Percentiles rank a stretch among this genome's conserved stretches.
phyloP scores from a whole-genome alignment of 2,888 invertebrate species.

The Hoplodrina ambigua region DNA sequence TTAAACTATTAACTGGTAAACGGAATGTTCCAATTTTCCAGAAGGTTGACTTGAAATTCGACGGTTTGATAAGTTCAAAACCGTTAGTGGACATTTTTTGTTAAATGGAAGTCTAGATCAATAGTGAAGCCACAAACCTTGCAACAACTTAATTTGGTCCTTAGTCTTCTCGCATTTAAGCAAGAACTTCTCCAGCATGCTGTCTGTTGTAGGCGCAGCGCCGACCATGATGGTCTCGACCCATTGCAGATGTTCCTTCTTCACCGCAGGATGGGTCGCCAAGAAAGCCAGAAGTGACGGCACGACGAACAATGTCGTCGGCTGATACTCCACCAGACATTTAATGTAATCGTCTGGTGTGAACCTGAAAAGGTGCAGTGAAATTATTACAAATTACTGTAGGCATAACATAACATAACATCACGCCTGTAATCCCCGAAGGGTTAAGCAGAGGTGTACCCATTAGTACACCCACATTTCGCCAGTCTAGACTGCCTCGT shows the following conservation, averaged over 20 bases:
- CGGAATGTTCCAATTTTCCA: not conserved
- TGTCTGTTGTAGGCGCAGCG: conserved; percentile 93
- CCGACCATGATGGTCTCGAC: conserved; percentile 92
- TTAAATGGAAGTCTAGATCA: not conserved
- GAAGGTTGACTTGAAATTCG: not conserved
- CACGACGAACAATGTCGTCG: conserved; percentile 92
- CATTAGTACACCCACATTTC: too few relatives aligned
- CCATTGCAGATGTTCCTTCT: conserved; percentile 91
- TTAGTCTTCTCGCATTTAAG: conserved; percentile 89
- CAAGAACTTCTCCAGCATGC: conserved; percentile 91
- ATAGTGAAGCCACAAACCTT: conserved; percentile 73
- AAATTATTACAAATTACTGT: not conserved
- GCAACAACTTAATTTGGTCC: conserved; percentile 85
- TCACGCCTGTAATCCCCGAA: too few relatives aligned
- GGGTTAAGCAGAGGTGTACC: too few relatives aligned
- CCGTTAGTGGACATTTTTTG: not conserved
- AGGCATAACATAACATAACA: too few relatives aligned
- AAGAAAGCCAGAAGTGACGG: conserved; percentile 94
- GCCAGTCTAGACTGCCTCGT: too few relatives aligned
- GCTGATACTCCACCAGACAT: conserved; percentile 91
- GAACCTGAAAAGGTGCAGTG: conserved; percentile 85
- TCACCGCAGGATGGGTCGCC: conserved; percentile 93
- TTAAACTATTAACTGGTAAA: not conserved
- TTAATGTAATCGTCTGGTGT: conserved; percentile 93
- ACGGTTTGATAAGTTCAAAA: not conserved